Evolutionary conservation across 1,140 invertebrate genomes (phyloP).

Genomic region (Lepidurus arcticus): DNA sequence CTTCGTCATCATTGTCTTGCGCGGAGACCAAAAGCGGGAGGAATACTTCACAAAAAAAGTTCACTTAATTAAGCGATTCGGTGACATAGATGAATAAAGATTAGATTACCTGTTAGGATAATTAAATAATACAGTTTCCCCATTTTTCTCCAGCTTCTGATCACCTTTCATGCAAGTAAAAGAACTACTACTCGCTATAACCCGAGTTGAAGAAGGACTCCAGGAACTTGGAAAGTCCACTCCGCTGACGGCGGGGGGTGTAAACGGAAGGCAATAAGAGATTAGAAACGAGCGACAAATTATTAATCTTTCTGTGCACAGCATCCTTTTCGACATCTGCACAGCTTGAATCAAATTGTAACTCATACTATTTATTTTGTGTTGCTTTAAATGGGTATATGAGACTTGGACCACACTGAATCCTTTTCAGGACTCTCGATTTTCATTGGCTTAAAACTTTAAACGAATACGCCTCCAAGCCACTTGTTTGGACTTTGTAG

Average conservation of each 20-base stretch:
- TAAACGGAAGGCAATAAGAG: background rate
- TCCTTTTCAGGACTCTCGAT: background rate
- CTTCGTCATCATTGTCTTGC: background rate
- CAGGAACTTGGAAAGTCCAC: background rate
- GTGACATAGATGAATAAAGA: background rate
- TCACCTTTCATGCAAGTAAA: too few species aligned
- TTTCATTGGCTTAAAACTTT: background rate
- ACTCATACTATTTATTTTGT: too few species aligned
- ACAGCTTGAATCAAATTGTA: too few species aligned
- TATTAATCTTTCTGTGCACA: background rate
- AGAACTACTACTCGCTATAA: too few species aligned
- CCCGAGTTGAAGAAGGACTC: background rate
- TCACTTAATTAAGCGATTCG: background rate
- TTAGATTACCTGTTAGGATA: background rate
- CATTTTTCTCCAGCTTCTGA: background rate
- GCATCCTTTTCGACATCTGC: background rate
- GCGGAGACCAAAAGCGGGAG: background rate
- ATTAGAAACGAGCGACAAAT: background rate
- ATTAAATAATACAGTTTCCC: background rate
- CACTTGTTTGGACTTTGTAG: background rate
- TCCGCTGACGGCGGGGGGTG: background rate
- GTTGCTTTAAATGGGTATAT: too few species aligned
- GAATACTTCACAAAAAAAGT: background rate
- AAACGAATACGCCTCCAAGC: background rate
- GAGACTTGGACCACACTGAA: background rate